Evolutionary conservation across 2,888 invertebrate species (phyloP).

Genomic region (Aporophyla nigra): DNA sequence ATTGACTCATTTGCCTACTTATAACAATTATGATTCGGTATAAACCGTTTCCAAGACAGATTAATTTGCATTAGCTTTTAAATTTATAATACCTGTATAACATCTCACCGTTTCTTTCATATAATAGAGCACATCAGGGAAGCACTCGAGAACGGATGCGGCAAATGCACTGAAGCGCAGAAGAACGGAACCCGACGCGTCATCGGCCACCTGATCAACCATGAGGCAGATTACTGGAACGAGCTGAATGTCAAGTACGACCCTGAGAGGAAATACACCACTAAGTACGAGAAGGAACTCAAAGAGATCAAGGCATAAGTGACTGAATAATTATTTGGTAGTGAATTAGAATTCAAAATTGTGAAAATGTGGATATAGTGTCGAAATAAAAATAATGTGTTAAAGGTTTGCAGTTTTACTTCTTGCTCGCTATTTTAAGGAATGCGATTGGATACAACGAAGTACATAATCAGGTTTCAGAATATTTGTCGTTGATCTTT

Average conservation of each 20-base stretch:
- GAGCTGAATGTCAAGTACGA: constrained; percentile 83
- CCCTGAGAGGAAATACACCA: constrained; percentile 76
- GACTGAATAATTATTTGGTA: constrained; percentile 8
- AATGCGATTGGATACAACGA: neutral
- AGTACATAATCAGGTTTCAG: neutral
- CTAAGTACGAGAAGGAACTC: constrained; percentile 80
- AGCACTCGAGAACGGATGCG: constrained; percentile 75
- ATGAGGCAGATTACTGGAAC: constrained; percentile 80
- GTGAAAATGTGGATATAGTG: constrained; percentile 5
- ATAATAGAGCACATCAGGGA: constrained; percentile 77
- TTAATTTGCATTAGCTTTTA: neutral
- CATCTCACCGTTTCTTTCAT: neutral
- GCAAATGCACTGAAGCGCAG: constrained; percentile 76
- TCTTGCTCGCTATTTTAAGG: neutral
- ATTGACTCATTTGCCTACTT: neutral
- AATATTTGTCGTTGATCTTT: neutral
- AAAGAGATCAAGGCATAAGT: constrained; percentile 66
- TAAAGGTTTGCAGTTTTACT: constrained; percentile 4
- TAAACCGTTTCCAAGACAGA: neutral
- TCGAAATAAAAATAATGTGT: neutral
- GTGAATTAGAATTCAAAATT: constrained; percentile 1
- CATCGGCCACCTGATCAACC: constrained; percentile 75
- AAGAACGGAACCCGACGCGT: constrained; percentile 71
- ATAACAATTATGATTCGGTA: neutral
- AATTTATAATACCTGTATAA: too few species aligned